These are phyloP conservation scores for Oxyura jamaicensis DNA, from an alignment of 2,113 vertebrate species.

Conservation along the genomic window DNA sequence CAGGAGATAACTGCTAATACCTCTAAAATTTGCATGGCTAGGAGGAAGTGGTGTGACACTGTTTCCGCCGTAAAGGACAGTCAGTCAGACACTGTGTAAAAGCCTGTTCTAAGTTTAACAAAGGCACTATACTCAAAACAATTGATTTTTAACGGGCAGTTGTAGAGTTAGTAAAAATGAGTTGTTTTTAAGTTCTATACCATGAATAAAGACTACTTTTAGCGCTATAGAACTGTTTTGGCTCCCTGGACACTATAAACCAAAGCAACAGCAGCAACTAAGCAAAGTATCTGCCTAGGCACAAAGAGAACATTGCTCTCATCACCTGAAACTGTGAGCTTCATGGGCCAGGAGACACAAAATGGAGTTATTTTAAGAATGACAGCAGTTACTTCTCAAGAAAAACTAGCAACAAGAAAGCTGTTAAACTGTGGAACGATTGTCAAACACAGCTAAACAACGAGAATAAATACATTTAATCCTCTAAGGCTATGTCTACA, in stretches of 20 bases:
- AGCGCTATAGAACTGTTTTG: background rate
- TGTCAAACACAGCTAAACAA: background rate
- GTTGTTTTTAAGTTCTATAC: background rate
- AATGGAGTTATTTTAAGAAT: background rate
- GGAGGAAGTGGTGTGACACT: background rate
- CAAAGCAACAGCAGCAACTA: background rate
- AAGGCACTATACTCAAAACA: background rate
- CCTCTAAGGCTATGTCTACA: background rate
- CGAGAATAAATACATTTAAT: background rate
- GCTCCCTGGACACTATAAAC: background rate
- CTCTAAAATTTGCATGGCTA: background rate
- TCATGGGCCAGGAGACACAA: background rate
- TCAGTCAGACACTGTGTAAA: background rate
- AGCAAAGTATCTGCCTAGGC: background rate
- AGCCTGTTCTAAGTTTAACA: background rate
- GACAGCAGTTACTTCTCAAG: background rate
- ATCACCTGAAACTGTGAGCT: background rate
- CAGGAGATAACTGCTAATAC: background rate
- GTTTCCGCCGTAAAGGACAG: background rate
- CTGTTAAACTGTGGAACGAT: background rate
- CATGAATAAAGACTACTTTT: background rate
- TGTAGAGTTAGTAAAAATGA: background rate
- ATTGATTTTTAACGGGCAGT: background rate
- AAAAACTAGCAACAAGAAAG: background rate
- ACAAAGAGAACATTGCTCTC: background rate